Base-by-base conservation (phyloP, 1,140 invertebrate species). In the Lepidurus couesii region DNA sequence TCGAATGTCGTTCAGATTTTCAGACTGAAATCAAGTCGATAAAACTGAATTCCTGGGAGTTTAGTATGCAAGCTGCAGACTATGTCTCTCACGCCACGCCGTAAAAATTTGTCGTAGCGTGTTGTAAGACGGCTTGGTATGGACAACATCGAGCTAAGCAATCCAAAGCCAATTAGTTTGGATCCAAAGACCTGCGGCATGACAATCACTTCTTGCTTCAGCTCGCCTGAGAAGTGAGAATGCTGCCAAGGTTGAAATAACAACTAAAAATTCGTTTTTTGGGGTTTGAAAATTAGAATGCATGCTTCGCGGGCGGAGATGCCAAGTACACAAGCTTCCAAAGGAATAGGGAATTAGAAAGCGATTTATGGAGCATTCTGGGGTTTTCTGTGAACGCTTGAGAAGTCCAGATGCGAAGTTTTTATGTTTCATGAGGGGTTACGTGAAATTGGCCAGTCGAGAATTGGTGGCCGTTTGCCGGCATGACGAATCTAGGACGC, bases 401-500 rank as follows among this genome's bases (percentile, higher is more conserved):
- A 65, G 13, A 65, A 65, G 16, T 65, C 53, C 53, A 65, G 53
- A 65, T 65, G 53, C 53, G 1, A 65, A 7, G 53, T 9, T 65
- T 65, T 65, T 65, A 21, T 65, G 53, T 65, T 65, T 65, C 53
- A 65, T 21, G 53, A 9, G 8, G 53, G 53, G 53, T 65, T 65
- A 65, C 21, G n/a, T 21, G 53, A 65, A 34, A 65, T 65, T 65
- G 53, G 53, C 21, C 53, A 65, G 21, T 21, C 53, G 7, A 65
- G 53, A 65, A 65, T 65, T 65, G 53, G 53, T 65, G 16, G 53
- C 16, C 53, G 16, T 34, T 65, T 65, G 53, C 53, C 53, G 53
- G 53, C 53, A 65, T 65, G 53, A 65, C 53, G 53, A 65, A 65
- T 65, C 13, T 65, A 65, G 53, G 53, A 65, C 53, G 53, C 53